These are phyloP conservation scores for Danio aesculapii DNA, from an alignment of 2,797 vertebrate species.

Conservation along the genomic window DNA sequence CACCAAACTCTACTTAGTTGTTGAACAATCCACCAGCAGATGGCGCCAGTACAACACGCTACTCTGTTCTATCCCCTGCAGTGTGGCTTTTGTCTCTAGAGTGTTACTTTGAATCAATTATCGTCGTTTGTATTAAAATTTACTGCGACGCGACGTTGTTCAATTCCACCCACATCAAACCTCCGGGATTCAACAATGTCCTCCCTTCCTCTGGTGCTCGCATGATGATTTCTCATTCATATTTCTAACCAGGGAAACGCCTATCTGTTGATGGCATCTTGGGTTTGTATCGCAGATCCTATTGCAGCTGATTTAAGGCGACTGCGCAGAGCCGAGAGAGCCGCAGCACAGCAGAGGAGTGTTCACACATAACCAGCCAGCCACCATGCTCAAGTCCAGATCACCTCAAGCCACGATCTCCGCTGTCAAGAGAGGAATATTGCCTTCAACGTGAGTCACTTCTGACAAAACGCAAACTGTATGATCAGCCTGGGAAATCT, in stretches of 20 bases:
- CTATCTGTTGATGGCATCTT: constrained; percentile 39
- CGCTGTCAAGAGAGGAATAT: constrained; percentile 30
- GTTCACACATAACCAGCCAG: constrained; percentile 62
- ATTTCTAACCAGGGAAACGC: constrained; percentile 33
- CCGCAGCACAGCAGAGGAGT: constrained; percentile 58
- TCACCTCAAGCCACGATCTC: constrained; percentile 5
- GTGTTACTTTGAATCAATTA: background rate
- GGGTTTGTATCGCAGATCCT: constrained; percentile 39
- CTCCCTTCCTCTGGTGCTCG: background rate
- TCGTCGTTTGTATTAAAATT: background rate
- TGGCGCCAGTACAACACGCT: background rate
- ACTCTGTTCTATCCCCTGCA: background rate
- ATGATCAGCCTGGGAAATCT: constrained; percentile 25
- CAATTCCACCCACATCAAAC: background rate
- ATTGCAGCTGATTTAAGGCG: background rate
- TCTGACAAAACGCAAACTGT: constrained; percentile 26
- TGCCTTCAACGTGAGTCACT: constrained; percentile 37
- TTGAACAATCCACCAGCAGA: background rate
- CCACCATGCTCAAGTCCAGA: constrained; percentile 49
- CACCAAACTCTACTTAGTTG: background rate
- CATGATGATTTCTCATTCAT: constrained; percentile 34
- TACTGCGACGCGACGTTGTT: background rate
- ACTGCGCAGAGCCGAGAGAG: constrained; percentile 53
- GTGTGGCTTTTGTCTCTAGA: background rate
- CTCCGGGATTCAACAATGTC: background rate